Percentiles rank a stretch among this genome's conserved stretches.
phyloP scores from a whole-genome alignment of 2,888 invertebrate genomes.

The Napeogenes sylphis region DNA sequence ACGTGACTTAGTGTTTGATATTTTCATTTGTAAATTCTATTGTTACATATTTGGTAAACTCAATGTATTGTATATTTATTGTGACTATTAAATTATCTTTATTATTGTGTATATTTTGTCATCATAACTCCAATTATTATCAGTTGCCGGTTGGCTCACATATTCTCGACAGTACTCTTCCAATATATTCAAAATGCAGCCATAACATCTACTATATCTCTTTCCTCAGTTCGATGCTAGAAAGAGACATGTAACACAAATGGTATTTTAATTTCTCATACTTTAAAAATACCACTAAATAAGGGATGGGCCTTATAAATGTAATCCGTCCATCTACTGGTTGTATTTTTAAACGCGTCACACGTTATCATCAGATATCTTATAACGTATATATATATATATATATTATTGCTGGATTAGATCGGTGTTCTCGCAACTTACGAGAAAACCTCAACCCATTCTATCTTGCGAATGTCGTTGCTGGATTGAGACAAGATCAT shows the following conservation, averaged over 20 bases:
- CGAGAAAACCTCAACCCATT: neutral
- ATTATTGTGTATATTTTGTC: neutral
- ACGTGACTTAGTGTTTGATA: neutral
- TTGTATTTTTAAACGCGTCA: neutral
- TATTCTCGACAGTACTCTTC: neutral
- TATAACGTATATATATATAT: neutral
- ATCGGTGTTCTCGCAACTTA: neutral
- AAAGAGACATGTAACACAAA: neutral
- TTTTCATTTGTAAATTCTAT: too few species aligned
- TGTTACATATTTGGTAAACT: neutral
- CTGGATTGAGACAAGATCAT: too few species aligned
- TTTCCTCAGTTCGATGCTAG: neutral
- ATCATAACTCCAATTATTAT: neutral
- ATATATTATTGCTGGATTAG: neutral
- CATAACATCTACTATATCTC: neutral
- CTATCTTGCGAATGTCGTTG: too few species aligned
- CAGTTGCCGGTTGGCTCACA: slow-evolving; percentile 4
- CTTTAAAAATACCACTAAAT: neutral
- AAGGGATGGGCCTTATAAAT: neutral
- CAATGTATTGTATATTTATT: neutral
- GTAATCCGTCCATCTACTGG: neutral
- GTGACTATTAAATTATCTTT: neutral
- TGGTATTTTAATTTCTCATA: too few species aligned
- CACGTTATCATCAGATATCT: too few species aligned
- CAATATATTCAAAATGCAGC: neutral